phyloP scores from a whole-genome alignment of 2,797 vertebrate species.

The Poeciliopsis presidionis region DNA sequence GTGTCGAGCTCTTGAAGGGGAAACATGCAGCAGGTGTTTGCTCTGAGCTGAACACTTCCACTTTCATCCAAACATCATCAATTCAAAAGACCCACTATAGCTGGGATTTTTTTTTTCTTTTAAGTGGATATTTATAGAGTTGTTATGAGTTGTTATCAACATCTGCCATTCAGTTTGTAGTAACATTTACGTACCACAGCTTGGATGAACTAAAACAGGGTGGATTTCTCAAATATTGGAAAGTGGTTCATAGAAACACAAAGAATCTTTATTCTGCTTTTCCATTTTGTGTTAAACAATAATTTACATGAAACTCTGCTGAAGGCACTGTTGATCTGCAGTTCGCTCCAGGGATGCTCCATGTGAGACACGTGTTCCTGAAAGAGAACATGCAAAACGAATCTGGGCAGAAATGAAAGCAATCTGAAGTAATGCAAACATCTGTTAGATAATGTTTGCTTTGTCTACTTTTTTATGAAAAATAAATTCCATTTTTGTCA shows the following conservation, averaged over 20 bases:
- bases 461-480: background rate
- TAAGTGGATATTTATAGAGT: no score
- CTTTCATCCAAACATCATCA: background rate
- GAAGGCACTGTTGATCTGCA: background rate
- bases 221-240: background rate
- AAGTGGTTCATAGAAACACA: background rate
- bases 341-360: background rate
- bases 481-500: background rate
- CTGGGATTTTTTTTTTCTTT: background rate
- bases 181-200: background rate
- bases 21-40: background rate
- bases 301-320: background rate
- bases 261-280: background rate
- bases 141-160: background rate
- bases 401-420: background rate
- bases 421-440: background rate
- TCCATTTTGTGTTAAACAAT: background rate
- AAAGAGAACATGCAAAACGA: background rate
- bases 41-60: background rate
- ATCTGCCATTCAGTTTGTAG: background rate
- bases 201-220: background rate
- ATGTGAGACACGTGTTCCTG: background rate
- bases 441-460: background rate
- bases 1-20: slow-evolving; percentile 47
- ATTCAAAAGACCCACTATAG: no score